These are phyloP conservation scores for Coilia nasus DNA, from an alignment of 2,797 vertebrate genomes.

Conservation along the genomic window DNA sequence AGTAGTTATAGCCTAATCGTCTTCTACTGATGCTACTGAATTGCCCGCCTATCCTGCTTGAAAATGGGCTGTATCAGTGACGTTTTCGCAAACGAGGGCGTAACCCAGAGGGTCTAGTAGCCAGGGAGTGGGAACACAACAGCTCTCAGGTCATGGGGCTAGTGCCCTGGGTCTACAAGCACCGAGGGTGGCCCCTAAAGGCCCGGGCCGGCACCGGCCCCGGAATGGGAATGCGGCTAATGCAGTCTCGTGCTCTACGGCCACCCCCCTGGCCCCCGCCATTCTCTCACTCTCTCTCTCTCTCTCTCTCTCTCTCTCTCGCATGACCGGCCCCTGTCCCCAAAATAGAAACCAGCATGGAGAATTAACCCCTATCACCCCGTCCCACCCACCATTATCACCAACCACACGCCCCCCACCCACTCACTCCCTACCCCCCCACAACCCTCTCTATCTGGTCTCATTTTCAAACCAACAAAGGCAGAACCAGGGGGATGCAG, in stretches of 20 bases:
- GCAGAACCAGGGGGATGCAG: constrained; percentile 35
- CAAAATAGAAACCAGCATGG: constrained; percentile 30
- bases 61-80: too few relatives aligned
- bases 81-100: too few relatives aligned
- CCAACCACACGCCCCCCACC: constrained; percentile 27
- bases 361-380: constrained; percentile 36
- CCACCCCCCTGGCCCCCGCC: not conserved
- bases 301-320: not conserved
- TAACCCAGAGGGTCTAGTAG: too few relatives aligned
- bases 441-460: constrained; percentile 48
- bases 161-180: too few relatives aligned
- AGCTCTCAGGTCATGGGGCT: too few relatives aligned
- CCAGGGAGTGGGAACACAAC: too few relatives aligned
- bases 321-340: not conserved
- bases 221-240: too few relatives aligned
- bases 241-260: constrained; percentile 6
- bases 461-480: constrained; percentile 54
- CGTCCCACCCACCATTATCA: constrained; percentile 15
- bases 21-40: too few relatives aligned
- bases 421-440: constrained; percentile 36
- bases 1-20: too few relatives aligned
- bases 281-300: not conserved
- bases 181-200: too few relatives aligned
- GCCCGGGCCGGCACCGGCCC: too few relatives aligned
- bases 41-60: too few relatives aligned